Evolutionary conservation across 1,140 invertebrate genomes (phyloP).

Genomic region (Chrysoperla carnea): DNA sequence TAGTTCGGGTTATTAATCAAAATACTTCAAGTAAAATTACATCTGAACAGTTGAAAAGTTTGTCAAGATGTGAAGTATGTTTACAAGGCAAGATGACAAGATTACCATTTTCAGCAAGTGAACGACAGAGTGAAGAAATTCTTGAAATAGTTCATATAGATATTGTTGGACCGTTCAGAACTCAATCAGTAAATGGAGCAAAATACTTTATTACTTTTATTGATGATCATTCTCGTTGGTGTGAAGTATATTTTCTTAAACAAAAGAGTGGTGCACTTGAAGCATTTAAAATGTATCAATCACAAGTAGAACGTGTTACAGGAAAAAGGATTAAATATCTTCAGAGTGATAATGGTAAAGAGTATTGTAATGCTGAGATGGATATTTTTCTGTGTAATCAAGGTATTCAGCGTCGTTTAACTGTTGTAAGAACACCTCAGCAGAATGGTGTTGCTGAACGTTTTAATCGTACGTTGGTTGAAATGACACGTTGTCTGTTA

Average conservation of each 20-base stretch:
- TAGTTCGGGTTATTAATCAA: constrained; percentile 7
- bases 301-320: constrained; percentile 4
- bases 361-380: constrained; percentile 7
- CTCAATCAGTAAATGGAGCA: constrained; percentile 8
- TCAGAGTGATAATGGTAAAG: constrained; percentile 8
- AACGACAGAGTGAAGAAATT: too few relatives aligned
- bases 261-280: constrained; percentile 15
- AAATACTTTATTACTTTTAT: constrained; percentile 20
- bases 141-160: too few relatives aligned
- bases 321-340: constrained; percentile 5
- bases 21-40: constrained; percentile 3
- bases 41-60: not conserved
- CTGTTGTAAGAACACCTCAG: constrained; percentile 19
- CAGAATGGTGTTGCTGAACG: constrained; percentile 25
- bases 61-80: constrained; percentile 6
- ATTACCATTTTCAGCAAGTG: constrained; percentile 6
- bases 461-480: constrained; percentile 20
- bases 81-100: constrained; percentile 8
- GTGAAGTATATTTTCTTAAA: constrained; percentile 16
- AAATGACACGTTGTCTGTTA: constrained; percentile 19
- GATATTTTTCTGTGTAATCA: constrained; percentile 3
- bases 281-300: constrained; percentile 11
- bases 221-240: constrained; percentile 20
- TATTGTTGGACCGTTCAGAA: too few relatives aligned
- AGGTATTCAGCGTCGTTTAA: constrained; percentile 12